Base-by-base conservation (phyloP, 2,113 vertebrate species). In the Pseudorasbora parva region DNA sequence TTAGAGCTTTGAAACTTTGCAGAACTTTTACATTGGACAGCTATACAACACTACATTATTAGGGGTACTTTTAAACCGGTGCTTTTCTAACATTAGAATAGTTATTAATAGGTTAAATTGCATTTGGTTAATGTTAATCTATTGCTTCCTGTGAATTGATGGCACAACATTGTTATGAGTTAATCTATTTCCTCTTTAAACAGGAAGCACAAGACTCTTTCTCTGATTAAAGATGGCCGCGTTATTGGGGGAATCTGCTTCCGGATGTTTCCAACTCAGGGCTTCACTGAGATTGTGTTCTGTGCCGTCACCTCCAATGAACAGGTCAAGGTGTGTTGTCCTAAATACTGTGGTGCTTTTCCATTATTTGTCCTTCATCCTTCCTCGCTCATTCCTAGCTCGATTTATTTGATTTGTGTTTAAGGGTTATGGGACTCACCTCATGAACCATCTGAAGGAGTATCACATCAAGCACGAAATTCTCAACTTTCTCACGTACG, bases 401-500 rank as follows among this genome's bases (percentile, higher is more conserved):
- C 62, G n/a, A 30, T 4, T 27, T 1, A 23, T 62, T 33, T 21
- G 9, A 21, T 47, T 66, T 12, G 76, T 19, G 86, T 86, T 33
- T 82, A 51, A 99, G 98, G 98, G 98, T 78, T 99, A 99, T 78
- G 98, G 98, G 64, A 99, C 98, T 56, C 98, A 99, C 87, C 89
- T 99, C 54, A 99, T 99, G 98, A 99, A 99, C 91, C 98, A 99
- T 85, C 93, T 99, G 88, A 99, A 99, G 91, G 98, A 99, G 79
- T 99, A 99, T 88, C 98, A 99, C 89, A 99, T 99, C 91, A 99
- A 99, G 88, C 98, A 99, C 41, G 95, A 96, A 89, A 96, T 99
- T 89, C 94, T 99, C 87, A 99, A 97, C 93, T 99, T 99, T 62
- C 97, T 99, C 78, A 99, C 98, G 0, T 99, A 99, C 10, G 98